phyloP scores from a whole-genome alignment of 2,888 invertebrate genomes.

The Fragum sueziense region DNA sequence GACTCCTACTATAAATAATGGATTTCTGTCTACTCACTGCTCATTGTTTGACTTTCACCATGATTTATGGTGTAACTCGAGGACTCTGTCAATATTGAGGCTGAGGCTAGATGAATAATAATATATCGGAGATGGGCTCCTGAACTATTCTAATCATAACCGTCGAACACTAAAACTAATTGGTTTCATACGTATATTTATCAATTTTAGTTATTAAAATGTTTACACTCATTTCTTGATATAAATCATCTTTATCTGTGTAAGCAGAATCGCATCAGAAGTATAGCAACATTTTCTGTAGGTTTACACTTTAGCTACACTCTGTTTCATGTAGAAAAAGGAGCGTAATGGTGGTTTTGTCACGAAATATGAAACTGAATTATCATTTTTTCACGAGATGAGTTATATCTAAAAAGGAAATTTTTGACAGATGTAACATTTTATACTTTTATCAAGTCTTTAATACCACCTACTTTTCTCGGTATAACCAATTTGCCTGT shows the following conservation, averaged over 20 bases:
- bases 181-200: too few relatives aligned
- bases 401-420: neutral
- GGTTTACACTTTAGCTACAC: too few relatives aligned
- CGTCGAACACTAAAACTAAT: too few relatives aligned
- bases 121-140: too few relatives aligned
- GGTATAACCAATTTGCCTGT: conserved; percentile 13
- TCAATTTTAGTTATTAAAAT: too few relatives aligned
- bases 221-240: too few relatives aligned
- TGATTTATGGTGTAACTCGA: conserved; percentile 5
- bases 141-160: too few relatives aligned
- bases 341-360: neutral
- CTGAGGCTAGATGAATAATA: too few relatives aligned
- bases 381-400: neutral
- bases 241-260: too few relatives aligned
- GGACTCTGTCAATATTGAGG: neutral
- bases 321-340: too few relatives aligned
- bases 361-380: neutral
- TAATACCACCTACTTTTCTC: conserved; percentile 13
- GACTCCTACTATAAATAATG: conserved; percentile 3
- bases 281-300: too few relatives aligned
- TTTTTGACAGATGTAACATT: neutral
- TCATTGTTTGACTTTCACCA: neutral
- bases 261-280: too few relatives aligned
- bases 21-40: neutral
- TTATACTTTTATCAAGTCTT: conserved; percentile 8